Evolutionary conservation across 2,888 invertebrate genomes (phyloP).

Genomic region (Mimumesa dahlbomi): DNA sequence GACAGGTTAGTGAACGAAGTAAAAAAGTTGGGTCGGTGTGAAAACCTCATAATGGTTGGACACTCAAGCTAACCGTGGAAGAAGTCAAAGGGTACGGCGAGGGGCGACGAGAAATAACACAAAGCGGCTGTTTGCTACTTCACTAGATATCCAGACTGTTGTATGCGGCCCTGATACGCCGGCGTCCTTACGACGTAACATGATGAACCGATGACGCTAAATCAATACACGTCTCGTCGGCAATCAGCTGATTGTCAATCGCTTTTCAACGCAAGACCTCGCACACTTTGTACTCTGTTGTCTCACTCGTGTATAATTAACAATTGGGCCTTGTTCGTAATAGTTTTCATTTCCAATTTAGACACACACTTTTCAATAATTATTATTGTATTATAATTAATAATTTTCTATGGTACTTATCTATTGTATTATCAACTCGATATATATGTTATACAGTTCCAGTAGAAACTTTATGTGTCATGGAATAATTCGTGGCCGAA

Average conservation of each 20-base stretch:
- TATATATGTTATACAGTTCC: too few species aligned
- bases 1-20: too few species aligned
- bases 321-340: background rate
- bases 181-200: slow-evolving; percentile 78
- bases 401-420: too few species aligned
- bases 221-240: slow-evolving; percentile 73
- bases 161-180: slow-evolving; percentile 76
- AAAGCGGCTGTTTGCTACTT: slow-evolving; percentile 36
- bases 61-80: slow-evolving; percentile 4
- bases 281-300: background rate
- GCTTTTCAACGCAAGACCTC: slow-evolving; percentile 13
- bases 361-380: too few species aligned
- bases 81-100: slow-evolving; percentile 3
- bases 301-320: background rate
- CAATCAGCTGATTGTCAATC: slow-evolving; percentile 29
- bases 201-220: slow-evolving; percentile 79
- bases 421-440: too few species aligned
- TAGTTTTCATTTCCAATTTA: too few species aligned
- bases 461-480: too few species aligned
- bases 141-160: slow-evolving; percentile 45
- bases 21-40: slow-evolving; percentile 14
- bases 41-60: background rate
- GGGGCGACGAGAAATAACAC: slow-evolving; percentile 40
- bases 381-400: background rate
- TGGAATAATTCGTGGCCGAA: too few species aligned